Conservation (phyloP, 2,888 invertebrate species). For the Scaptomyza flava region DNA sequence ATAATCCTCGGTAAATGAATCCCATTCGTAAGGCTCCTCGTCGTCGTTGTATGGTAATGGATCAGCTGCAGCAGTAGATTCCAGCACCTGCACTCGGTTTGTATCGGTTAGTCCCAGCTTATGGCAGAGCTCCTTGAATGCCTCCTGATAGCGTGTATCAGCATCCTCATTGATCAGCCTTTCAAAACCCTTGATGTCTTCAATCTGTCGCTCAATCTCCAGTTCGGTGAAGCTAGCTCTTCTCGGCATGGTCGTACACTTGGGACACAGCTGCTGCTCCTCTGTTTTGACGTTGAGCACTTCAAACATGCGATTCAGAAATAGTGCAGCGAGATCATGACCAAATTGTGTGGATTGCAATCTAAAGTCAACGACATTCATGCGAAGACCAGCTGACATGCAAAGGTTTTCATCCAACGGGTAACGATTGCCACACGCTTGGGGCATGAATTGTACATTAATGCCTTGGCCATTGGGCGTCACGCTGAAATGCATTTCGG, state of each 20-base stretch:
- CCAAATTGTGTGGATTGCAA: neutral
- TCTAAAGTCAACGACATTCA: slow-evolving; percentile 13
- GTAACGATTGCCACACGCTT: neutral
- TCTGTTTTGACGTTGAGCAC: slow-evolving; percentile 31
- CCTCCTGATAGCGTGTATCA: slow-evolving; percentile 46
- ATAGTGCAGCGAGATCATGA: slow-evolving; percentile 23
- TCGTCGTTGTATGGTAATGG: neutral
- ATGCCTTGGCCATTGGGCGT: slow-evolving; percentile 48
- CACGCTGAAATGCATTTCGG: slow-evolving; percentile 40
- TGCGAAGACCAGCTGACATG: slow-evolving; percentile 21
- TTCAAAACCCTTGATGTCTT: slow-evolving; percentile 55
- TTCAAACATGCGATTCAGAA: slow-evolving; percentile 37
- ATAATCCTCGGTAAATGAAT: slow-evolving; percentile 9
- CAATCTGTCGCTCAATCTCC: slow-evolving; percentile 67
- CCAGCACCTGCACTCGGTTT: slow-evolving; percentile 9
- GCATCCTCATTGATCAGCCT: slow-evolving; percentile 27
- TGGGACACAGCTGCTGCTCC: slow-evolving; percentile 37
- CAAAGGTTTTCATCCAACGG: slow-evolving; percentile 27
- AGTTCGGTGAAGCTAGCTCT: slow-evolving; percentile 49
- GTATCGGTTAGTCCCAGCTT: slow-evolving; percentile 48
- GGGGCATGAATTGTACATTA: slow-evolving; percentile 46
- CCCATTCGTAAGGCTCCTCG: slow-evolving; percentile 28
- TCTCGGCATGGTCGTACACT: slow-evolving; percentile 30
- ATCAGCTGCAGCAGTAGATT: neutral
- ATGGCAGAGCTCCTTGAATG: slow-evolving; percentile 62